Conservation (phyloP, 1,140 invertebrate species). For the Drosophila pruinosa region DNA sequence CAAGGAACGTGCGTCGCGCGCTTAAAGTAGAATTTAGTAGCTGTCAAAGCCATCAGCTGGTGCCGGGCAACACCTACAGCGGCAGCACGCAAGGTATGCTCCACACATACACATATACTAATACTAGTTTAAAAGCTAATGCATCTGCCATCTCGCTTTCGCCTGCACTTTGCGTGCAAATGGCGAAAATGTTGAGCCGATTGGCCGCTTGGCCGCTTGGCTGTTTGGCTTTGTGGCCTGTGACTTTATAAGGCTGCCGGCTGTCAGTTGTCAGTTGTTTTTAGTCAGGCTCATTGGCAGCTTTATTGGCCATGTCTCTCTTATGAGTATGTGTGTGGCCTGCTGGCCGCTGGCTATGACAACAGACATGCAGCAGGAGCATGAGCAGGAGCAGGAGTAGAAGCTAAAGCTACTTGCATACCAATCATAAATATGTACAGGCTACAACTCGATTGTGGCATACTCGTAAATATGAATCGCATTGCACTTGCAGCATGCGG, state of each 20-base stretch:
- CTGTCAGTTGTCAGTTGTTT: conserved; percentile 67
- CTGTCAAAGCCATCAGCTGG: conserved; percentile 78
- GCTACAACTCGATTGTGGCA: conserved; percentile 14
- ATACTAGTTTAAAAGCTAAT: neutral
- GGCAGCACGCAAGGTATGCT: conserved; percentile 62
- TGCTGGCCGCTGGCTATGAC: conserved; percentile 20
- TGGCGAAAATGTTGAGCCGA: conserved; percentile 59
- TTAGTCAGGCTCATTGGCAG: conserved; percentile 72
- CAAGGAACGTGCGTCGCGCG: conserved; percentile 71
- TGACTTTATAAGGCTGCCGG: conserved; percentile 69
- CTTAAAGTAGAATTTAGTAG: conserved; percentile 73
- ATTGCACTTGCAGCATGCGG: conserved; percentile 55
- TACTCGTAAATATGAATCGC: conserved; percentile 71
- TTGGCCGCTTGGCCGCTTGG: conserved; percentile 13
- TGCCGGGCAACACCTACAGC: conserved; percentile 76
- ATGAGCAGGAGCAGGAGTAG: neutral
- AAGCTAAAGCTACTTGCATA: conserved; percentile 40
- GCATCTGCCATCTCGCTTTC: conserved; percentile 12
- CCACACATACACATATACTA: conserved; percentile 13
- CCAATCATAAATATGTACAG: conserved; percentile 64
- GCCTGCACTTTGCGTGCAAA: conserved; percentile 61
- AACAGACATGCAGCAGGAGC: neutral
- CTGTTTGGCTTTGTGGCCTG: conserved; percentile 48
- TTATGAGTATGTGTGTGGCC: conserved; percentile 50
- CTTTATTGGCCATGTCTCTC: conserved; percentile 57